Percentiles rank a stretch among this genome's conserved stretches.
Conservation (phyloP, 1,140 invertebrate genomes). For the Gryllus bimaculatus region DNA sequence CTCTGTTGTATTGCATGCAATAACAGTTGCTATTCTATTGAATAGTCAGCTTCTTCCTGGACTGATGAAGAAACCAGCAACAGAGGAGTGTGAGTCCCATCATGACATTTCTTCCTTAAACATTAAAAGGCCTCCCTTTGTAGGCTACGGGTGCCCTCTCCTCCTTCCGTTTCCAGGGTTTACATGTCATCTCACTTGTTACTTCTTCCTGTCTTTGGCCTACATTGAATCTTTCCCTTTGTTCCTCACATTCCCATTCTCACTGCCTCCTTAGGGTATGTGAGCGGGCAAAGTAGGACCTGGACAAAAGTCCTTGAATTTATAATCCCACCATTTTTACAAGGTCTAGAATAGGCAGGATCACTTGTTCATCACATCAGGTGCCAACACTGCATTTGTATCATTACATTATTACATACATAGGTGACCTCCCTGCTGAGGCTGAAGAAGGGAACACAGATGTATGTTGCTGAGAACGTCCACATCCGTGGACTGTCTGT, state of each 20-base stretch:
- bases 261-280: not conserved
- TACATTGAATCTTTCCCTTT: constrained; percentile 4
- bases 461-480: not conserved
- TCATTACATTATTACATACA: not conserved
- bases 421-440: not conserved
- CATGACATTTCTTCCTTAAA: not conserved
- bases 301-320: not conserved
- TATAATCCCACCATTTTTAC: constrained; percentile 1
- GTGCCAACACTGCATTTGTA: constrained; percentile 15
- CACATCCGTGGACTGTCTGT: constrained; percentile 11
- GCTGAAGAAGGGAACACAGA: not conserved
- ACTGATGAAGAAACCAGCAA: too few relatives aligned
- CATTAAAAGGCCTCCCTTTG: constrained; percentile 8
- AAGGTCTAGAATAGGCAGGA: not conserved
- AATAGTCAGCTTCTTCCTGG: too few relatives aligned
- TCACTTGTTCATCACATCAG: constrained; percentile 6
- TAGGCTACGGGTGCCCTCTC: not conserved
- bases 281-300: not conserved
- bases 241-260: constrained; percentile 5
- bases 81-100: not conserved
- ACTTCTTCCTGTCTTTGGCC: not conserved
- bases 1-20: too few relatives aligned
- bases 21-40: too few relatives aligned
- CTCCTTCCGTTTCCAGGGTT: not conserved
- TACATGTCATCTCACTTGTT: constrained; percentile 1